Conservation (phyloP, 2,113 vertebrate genomes). For the Pseudopodoces humilis region DNA sequence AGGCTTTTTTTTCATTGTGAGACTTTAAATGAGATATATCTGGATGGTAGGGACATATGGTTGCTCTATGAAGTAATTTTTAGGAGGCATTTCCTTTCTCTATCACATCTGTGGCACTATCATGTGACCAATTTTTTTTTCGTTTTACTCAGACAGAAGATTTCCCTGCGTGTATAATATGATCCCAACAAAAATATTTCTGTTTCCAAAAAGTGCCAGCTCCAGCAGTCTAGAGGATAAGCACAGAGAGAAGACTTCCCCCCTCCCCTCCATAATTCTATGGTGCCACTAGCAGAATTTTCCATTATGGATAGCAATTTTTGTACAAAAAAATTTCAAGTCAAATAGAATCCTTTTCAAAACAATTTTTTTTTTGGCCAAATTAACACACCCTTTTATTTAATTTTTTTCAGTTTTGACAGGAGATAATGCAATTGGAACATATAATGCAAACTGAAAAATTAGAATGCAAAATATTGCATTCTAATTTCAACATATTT, state of each 20-base stretch:
- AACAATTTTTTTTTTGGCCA: not conserved
- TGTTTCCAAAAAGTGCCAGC: not conserved
- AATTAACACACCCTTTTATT: not conserved
- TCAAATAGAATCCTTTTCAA: not conserved
- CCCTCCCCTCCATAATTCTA: rapidly evolving
- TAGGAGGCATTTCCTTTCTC: not conserved
- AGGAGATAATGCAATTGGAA: not conserved
- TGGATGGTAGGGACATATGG: not conserved
- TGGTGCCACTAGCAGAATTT: not conserved
- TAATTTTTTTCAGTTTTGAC: not conserved
- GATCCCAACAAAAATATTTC: not conserved
- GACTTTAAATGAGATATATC: not conserved
- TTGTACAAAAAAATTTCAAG: not conserved
- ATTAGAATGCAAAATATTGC: not conserved
- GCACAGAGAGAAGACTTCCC: not conserved
- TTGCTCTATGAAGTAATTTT: not conserved
- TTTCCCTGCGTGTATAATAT: not conserved
- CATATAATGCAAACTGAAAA: not conserved
- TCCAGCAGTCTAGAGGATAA: not conserved
- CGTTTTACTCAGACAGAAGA: not conserved
- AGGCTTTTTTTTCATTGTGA: not conserved
- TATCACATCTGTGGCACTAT: not conserved
- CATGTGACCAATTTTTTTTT: not conserved
- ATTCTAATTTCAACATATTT: not conserved
- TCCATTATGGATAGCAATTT: not conserved